Base-by-base conservation (phyloP, 2,113 vertebrate genomes). In the Clinocottus analis region DNA sequence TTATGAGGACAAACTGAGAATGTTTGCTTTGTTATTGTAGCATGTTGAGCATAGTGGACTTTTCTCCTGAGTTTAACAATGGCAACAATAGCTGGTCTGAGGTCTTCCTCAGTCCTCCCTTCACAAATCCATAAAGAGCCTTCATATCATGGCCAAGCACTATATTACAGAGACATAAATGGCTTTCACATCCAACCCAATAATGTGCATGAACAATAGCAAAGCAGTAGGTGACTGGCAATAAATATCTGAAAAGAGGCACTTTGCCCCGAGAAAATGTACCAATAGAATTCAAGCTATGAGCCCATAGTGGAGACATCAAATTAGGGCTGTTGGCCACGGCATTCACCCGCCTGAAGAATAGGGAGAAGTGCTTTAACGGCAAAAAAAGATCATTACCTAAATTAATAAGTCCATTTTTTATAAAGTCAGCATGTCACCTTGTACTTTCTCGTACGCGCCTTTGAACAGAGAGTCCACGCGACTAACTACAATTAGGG, bases 181-280 rank as follows among this genome's bases (percentile, higher is more conserved):
- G 82, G 68, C 69, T 84, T 87, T 82, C 85, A 88, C 73, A 80
- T 78, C 79, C 73, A 62, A 72, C 85, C 75, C 83, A 83, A 75
- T 91, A 90, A 90, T 87, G 85, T 85, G 82, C 77, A 78, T 71
- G 81, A 87, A 90, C 90, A 89, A 92, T 79, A 84, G 86, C 86
- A 87, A 81, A 91, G 85, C 87, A 91, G 90, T 85, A 85, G 80
- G 72, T 77, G 81, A 81, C 80, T 86, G 72, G 82, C 64, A 91
- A 91, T 89, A 91, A 91, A 91, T 91, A 88, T 90, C 61, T 82
- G 69, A 86, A 93, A 91, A 85, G 79, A 84, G 82, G 70, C 76
- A 76, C 85, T 87, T 90, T 80, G 41, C 80, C 66, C n/a, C 51
- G 37, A n/a, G 74, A 86, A 85, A 87, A 82, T 82, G 79, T 37